These are phyloP conservation scores for Cheilosia soror DNA, from an alignment of 2,888 invertebrate genomes.

Conservation along the genomic window DNA sequence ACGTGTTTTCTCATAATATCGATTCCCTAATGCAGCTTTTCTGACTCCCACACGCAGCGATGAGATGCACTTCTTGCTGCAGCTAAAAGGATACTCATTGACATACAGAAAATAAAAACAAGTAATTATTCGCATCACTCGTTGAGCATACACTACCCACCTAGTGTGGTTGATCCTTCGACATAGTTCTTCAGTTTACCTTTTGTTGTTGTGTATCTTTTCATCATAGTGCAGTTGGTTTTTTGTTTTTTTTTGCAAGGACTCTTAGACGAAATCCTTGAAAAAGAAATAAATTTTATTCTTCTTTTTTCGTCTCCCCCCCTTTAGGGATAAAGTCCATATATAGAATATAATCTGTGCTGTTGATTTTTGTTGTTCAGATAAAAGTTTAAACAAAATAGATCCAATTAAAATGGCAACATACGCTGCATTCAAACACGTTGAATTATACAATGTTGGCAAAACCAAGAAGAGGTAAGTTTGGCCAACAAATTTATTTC, in stretches of 20 bases:
- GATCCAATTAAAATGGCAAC: constrained; percentile 88
- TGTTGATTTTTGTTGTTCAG: constrained; percentile 42
- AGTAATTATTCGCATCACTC: constrained; percentile 12
- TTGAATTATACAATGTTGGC: constrained; percentile 96
- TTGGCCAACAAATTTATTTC: neutral
- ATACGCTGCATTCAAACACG: constrained; percentile 96
- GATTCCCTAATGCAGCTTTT: constrained; percentile 60
- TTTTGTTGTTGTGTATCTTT: constrained; percentile 29
- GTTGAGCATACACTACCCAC: neutral
- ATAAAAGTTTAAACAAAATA: constrained; percentile 44
- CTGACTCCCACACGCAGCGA: constrained; percentile 24
- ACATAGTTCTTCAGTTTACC: constrained; percentile 13
- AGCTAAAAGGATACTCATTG: constrained; percentile 62
- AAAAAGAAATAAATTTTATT: constrained; percentile 31
- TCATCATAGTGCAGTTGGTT: constrained; percentile 22
- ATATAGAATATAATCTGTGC: constrained; percentile 50
- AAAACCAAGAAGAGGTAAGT: constrained; percentile 95
- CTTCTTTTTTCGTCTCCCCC: constrained; percentile 9
- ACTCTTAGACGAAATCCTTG: constrained; percentile 26
- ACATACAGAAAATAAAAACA: constrained; percentile 38
- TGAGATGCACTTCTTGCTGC: constrained; percentile 53
- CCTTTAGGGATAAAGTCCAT: constrained; percentile 41
- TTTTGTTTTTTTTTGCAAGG: constrained; percentile 19
- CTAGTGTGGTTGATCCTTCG: constrained; percentile 14
- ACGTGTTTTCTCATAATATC: constrained; percentile 55